phyloP scores from a whole-genome alignment of 2,113 vertebrate species.

The Calidris pygmaea region DNA sequence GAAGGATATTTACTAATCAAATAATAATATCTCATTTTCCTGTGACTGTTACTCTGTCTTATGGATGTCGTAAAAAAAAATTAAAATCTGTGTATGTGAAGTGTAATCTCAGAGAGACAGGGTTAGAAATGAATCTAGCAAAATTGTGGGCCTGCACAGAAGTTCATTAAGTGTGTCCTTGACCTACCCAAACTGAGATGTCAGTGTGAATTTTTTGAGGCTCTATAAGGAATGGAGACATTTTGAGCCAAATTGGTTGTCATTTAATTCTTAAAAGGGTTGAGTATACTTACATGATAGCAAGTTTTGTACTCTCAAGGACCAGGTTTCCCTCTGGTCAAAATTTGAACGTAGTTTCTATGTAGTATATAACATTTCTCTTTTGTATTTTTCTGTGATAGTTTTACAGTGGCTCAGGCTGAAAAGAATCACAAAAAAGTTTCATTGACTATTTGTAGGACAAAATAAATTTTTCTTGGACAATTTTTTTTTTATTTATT shows the following conservation, averaged over 20 bases:
- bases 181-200: background rate
- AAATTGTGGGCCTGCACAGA: background rate
- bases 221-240: background rate
- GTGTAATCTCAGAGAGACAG: rapidly evolving
- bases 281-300: background rate
- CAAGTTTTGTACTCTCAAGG: background rate
- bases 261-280: background rate
- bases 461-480: background rate
- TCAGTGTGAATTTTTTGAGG: background rate
- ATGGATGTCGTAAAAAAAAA: background rate
- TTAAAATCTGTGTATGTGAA: background rate
- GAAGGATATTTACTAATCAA: background rate
- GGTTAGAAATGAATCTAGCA: background rate
- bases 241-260: background rate
- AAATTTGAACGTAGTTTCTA: background rate
- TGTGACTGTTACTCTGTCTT: background rate
- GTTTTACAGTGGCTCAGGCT: background rate
- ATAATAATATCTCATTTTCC: background rate
- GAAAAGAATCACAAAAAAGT: background rate
- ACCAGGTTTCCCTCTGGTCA: background rate
- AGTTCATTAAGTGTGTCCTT: background rate
- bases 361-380: background rate
- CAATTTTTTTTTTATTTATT: background rate
- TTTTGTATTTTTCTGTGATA: background rate
- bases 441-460: background rate